Percentiles rank a stretch among this genome's conserved stretches.
Conservation (phyloP, 2,797 vertebrate genomes). For the Sus cebifrons region DNA sequence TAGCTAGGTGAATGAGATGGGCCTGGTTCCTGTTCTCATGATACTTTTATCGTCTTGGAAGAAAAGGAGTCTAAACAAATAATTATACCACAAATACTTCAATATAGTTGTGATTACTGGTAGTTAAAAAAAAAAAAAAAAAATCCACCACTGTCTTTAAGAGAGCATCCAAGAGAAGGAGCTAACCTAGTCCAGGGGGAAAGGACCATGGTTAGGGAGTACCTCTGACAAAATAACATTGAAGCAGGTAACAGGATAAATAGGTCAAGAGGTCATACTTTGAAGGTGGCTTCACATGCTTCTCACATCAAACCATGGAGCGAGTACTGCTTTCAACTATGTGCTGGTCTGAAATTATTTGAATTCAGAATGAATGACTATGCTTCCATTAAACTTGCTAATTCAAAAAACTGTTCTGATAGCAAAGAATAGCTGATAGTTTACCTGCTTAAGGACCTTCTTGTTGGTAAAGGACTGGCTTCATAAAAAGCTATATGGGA, state of each 20-base stretch:
- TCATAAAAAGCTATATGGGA: neutral
- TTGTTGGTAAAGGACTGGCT: neutral
- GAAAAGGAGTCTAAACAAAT: neutral
- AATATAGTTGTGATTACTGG: neutral
- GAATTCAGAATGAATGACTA: neutral
- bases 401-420: slow-evolving; percentile 4
- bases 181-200: rapidly evolving
- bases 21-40: neutral
- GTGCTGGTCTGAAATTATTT: neutral
- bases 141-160: neutral
- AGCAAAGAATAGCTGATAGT: neutral
- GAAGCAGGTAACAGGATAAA: neutral
- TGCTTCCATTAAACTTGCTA: neutral
- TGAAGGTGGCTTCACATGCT: neutral
- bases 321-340: neutral
- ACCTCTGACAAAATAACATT: neutral
- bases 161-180: neutral
- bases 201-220: neutral
- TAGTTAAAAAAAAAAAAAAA: neutral
- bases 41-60: neutral
- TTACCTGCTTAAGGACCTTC: neutral
- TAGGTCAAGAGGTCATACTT: neutral
- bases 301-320: neutral
- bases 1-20: neutral
- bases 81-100: neutral